These are phyloP conservation scores for Macrostomum cliftonense DNA, from an alignment of 2,888 invertebrate genomes.

Conservation along the genomic window DNA sequence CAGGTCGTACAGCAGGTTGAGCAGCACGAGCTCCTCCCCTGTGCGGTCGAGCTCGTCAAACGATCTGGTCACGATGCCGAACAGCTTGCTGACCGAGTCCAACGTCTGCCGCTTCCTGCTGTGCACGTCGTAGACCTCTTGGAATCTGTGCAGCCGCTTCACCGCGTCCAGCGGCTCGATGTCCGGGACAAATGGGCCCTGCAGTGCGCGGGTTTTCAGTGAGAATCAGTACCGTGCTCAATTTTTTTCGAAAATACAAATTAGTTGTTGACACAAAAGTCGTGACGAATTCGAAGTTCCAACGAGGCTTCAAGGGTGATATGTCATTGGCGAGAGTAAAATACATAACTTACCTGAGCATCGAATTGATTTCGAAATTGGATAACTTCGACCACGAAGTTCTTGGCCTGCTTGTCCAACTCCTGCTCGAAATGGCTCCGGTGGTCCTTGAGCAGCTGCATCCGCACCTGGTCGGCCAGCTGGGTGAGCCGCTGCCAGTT, in stretches of 20 bases:
- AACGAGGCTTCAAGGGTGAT: too few species aligned
- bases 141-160: conserved; percentile 30
- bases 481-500: conserved; percentile 31
- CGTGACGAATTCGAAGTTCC: too few species aligned
- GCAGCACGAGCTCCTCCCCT: conserved; percentile 34
- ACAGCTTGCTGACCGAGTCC: conserved; percentile 36
- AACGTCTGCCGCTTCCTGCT: conserved; percentile 32
- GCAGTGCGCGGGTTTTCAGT: background rate
- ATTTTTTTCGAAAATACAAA: too few species aligned
- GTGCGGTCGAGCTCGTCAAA: conserved; percentile 37
- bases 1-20: conserved; percentile 34
- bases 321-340: too few species aligned
- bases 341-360: conserved; percentile 22
- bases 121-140: conserved; percentile 27
- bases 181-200: conserved; percentile 31
- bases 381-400: conserved; percentile 37
- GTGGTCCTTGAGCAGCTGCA: conserved; percentile 30
- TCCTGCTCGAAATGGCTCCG: conserved; percentile 35
- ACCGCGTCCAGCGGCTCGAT: conserved; percentile 34
- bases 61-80: conserved; percentile 33
- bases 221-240: too few species aligned
- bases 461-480: conserved; percentile 29
- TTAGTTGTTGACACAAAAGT: too few species aligned
- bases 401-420: conserved; percentile 38
- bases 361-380: conserved; percentile 38